These are phyloP conservation scores for Chaetura pelagica DNA, from an alignment of 2,113 vertebrate genomes.

Conservation along the genomic window DNA sequence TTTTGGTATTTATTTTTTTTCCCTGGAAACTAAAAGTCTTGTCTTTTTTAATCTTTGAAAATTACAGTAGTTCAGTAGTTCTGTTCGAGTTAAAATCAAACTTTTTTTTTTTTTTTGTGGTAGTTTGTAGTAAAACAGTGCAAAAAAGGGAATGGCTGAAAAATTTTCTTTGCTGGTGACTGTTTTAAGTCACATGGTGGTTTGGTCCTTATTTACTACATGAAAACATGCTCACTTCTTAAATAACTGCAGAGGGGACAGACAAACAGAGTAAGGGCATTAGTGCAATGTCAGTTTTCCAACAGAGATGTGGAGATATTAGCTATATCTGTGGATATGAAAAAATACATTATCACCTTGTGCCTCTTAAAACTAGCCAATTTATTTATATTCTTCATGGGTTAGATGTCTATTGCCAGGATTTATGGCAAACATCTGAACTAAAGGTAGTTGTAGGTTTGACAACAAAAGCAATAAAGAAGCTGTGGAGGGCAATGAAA, in stretches of 20 bases:
- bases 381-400: conserved; percentile 76
- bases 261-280: conserved; percentile 23
- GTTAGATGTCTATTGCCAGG: conserved; percentile 64
- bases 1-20: background rate
- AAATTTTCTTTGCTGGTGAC: background rate
- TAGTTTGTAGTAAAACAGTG: background rate
- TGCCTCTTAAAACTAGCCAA: conserved; percentile 74
- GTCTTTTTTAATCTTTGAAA: background rate
- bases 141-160: background rate
- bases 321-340: conserved; percentile 69
- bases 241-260: conserved; percentile 23
- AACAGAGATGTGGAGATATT: conserved; percentile 60
- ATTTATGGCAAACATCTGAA: conserved; percentile 79
- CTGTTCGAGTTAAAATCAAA: background rate
- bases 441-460: conserved; percentile 78
- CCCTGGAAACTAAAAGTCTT: background rate
- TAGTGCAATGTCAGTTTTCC: conserved; percentile 66
- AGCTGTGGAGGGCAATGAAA: conserved; percentile 78
- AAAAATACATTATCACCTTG: conserved; percentile 71
- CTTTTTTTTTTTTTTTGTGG: too few species aligned
- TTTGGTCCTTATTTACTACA: background rate
- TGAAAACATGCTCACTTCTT: background rate
- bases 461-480: conserved; percentile 81
- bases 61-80: background rate
- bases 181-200: background rate